Evolutionary conservation across 1,140 invertebrate species (phyloP).

Genomic region (Drosophila albomicans): DNA sequence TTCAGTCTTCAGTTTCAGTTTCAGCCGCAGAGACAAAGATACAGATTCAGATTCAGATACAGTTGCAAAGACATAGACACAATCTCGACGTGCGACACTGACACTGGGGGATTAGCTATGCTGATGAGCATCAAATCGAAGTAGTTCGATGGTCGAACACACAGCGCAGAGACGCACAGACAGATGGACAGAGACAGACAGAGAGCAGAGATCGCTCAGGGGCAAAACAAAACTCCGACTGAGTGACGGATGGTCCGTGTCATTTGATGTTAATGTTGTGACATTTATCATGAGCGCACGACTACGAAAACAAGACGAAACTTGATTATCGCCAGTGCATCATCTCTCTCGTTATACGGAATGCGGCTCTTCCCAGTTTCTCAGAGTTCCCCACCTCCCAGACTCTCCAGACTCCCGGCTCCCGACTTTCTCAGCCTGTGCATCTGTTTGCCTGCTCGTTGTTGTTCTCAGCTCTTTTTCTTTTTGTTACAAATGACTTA

Average conservation of each 20-base stretch:
- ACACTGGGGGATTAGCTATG: constrained; percentile 59
- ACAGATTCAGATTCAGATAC: constrained; percentile 13
- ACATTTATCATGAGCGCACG: constrained; percentile 84
- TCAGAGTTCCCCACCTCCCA: neutral
- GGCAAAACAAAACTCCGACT: constrained; percentile 75
- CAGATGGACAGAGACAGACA: constrained; percentile 13
- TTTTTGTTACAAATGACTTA: constrained; percentile 80
- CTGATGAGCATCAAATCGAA: constrained; percentile 67
- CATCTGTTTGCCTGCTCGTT: neutral
- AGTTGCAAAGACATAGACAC: constrained; percentile 4
- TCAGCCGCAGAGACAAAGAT: constrained; percentile 25
- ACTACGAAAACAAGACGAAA: constrained; percentile 81
- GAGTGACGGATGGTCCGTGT: constrained; percentile 85
- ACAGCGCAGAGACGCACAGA: constrained; percentile 12
- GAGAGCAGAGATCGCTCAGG: constrained; percentile 67
- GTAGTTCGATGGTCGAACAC: constrained; percentile 59
- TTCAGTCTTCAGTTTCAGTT: constrained; percentile 24
- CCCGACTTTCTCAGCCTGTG: constrained; percentile 14
- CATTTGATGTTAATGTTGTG: constrained; percentile 85
- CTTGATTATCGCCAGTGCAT: constrained; percentile 82
- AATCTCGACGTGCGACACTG: constrained; percentile 54
- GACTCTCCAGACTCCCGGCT: neutral
- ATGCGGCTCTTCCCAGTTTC: constrained; percentile 44
- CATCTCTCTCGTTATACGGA: constrained; percentile 70
- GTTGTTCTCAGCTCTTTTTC: constrained; percentile 38